Conservation (phyloP, 2,888 invertebrate genomes). For the Thalpophila matura region DNA sequence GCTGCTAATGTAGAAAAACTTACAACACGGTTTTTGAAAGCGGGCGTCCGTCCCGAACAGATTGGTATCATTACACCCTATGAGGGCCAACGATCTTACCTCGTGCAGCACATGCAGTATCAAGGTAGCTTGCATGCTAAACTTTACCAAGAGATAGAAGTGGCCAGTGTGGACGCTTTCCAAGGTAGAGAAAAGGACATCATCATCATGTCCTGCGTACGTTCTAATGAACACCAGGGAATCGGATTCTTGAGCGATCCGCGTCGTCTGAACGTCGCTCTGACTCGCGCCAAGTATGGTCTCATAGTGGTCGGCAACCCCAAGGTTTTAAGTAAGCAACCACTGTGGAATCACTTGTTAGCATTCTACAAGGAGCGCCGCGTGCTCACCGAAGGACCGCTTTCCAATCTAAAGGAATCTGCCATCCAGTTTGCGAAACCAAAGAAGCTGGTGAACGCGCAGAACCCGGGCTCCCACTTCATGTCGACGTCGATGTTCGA, state of each 20-base stretch:
- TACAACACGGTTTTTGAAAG: slow-evolving; percentile 97
- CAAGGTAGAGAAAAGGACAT: slow-evolving; percentile 99
- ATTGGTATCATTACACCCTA: slow-evolving; percentile 99
- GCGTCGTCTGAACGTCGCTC: slow-evolving; percentile 98
- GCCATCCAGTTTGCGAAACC: slow-evolving; percentile 99
- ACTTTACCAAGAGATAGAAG: slow-evolving; percentile 99
- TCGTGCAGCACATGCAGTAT: slow-evolving; percentile 99
- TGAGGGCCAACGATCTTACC: slow-evolving; percentile 99
- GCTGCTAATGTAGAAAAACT: slow-evolving; percentile 99
- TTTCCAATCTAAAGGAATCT: slow-evolving; percentile 99
- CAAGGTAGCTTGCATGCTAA: slow-evolving; percentile 99
- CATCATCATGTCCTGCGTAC: slow-evolving; percentile 99
- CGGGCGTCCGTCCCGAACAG: slow-evolving; percentile 99
- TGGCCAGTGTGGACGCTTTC: slow-evolving; percentile 99
- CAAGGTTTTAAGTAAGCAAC: slow-evolving; percentile 99
- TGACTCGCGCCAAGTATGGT: slow-evolving; percentile 99
- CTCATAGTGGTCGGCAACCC: slow-evolving; percentile 99
- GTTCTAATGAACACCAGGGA: slow-evolving; percentile 99
- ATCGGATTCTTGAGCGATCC: slow-evolving; percentile 99
- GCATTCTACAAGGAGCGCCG: slow-evolving; percentile 99
- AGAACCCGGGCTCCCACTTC: slow-evolving; percentile 99
- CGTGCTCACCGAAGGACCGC: slow-evolving; percentile 98
- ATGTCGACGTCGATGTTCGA: slow-evolving; percentile 99
- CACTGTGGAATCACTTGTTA: slow-evolving; percentile 99
- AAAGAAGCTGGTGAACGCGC: slow-evolving; percentile 97